Evolutionary conservation across 2,888 invertebrate species (phyloP).

Genomic region (Dione vanillae): DNA sequence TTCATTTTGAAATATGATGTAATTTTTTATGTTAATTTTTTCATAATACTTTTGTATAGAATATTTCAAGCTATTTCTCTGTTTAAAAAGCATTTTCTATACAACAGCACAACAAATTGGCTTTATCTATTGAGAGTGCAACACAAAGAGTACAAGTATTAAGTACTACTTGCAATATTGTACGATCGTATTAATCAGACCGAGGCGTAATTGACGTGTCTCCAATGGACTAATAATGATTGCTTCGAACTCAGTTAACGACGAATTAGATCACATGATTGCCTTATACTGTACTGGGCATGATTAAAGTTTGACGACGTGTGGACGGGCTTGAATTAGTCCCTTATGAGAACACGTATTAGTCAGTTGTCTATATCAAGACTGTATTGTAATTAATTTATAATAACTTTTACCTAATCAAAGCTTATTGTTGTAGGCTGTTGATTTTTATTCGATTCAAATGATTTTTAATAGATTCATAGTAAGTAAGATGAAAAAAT

Average conservation of each 20-base stretch:
- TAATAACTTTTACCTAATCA: no score
- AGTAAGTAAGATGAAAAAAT: no score
- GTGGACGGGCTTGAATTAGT: not conserved
- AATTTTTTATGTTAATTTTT: not conserved
- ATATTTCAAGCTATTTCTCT: not conserved
- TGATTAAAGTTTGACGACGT: slow-evolving; percentile 23
- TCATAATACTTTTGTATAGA: not conserved
- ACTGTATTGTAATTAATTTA: not conserved
- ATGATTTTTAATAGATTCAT: no score
- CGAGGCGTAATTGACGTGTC: slow-evolving; percentile 38
- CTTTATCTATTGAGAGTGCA: slow-evolving; percentile 12
- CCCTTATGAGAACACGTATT: not conserved
- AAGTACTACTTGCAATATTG: slow-evolving; percentile 20
- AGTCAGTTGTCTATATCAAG: not conserved
- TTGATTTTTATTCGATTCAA: no score
- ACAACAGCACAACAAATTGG: slow-evolving; percentile 10
- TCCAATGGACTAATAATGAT: slow-evolving; percentile 37
- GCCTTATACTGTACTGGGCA: slow-evolving; percentile 15
- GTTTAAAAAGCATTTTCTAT: not conserved
- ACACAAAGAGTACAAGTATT: slow-evolving; percentile 26
- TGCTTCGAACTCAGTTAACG: slow-evolving; percentile 32
- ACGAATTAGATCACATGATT: slow-evolving; percentile 30
- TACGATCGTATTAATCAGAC: slow-evolving; percentile 27
- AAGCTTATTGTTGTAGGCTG: no score
- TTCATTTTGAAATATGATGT: not conserved